phyloP scores from a whole-genome alignment of 2,113 vertebrate species.

The Chlamydotis undulata region DNA sequence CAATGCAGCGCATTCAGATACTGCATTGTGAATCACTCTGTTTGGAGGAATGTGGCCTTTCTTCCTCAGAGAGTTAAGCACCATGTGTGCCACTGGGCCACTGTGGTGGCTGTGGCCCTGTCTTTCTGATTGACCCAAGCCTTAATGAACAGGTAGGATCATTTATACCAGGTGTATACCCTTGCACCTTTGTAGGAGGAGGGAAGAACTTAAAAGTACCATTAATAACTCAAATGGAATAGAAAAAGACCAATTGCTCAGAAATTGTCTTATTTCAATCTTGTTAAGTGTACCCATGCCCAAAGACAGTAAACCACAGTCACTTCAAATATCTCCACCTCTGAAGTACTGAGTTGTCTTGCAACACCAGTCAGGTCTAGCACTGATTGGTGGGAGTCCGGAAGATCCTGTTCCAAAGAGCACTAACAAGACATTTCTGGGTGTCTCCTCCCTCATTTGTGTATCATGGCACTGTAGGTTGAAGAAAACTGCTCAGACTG shows the following conservation, averaged over 20 bases:
- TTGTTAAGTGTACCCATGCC: background rate
- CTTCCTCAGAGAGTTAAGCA: background rate
- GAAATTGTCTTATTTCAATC: background rate
- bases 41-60: background rate
- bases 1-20: background rate
- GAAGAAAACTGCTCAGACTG: background rate
- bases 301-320: background rate
- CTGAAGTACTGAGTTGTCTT: background rate
- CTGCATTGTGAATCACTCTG: background rate
- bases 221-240: background rate
- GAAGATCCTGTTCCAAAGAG: constrained; percentile 17
- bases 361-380: background rate
- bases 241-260: background rate
- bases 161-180: background rate
- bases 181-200: background rate
- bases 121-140: background rate
- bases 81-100: background rate
- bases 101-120: background rate
- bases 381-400: background rate
- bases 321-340: background rate
- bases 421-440: background rate
- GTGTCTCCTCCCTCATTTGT: background rate
- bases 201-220: background rate
- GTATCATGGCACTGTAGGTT: background rate
- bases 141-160: background rate